Percentiles rank a stretch among this genome's conserved stretches.
phyloP scores from a whole-genome alignment of 1,140 invertebrate species.

The Drosophila neocordata region DNA sequence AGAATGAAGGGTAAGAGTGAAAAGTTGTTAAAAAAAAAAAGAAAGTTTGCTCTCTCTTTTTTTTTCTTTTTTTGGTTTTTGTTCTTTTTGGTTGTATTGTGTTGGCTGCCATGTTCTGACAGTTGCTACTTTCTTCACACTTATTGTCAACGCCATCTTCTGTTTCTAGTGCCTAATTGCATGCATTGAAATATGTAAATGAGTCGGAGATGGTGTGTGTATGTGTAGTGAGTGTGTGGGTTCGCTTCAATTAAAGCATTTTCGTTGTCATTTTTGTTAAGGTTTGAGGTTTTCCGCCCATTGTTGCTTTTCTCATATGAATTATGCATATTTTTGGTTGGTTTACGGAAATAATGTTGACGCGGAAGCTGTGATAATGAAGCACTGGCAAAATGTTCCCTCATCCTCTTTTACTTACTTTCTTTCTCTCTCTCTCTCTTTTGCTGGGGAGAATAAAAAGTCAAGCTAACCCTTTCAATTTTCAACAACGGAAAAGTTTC shows the following conservation, averaged over 20 bases:
- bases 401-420: no score
- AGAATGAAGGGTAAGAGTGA: no score
- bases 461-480: slow-evolving; percentile 75
- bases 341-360: slow-evolving; percentile 77
- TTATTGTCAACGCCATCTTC: background rate
- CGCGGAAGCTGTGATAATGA: slow-evolving; percentile 82
- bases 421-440: background rate
- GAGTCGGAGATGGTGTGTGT: slow-evolving; percentile 6
- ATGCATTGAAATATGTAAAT: slow-evolving; percentile 82
- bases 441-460: slow-evolving; percentile 19
- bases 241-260: slow-evolving; percentile 77
- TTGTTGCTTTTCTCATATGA: slow-evolving; percentile 82
- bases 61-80: background rate
- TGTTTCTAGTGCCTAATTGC: slow-evolving; percentile 63
- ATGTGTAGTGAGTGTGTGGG: slow-evolving; percentile 22
- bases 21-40: slow-evolving; percentile 1
- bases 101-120: slow-evolving; percentile 39
- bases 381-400: slow-evolving; percentile 71
- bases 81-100: background rate
- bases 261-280: slow-evolving; percentile 47
- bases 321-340: slow-evolving; percentile 72
- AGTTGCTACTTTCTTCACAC: slow-evolving; percentile 31
- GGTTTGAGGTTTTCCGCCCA: slow-evolving; percentile 73
- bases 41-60: slow-evolving; percentile 7
- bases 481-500: slow-evolving; percentile 57